Evolutionary conservation across 2,797 vertebrate species (phyloP).

Genomic region (Amniataba percoides): DNA sequence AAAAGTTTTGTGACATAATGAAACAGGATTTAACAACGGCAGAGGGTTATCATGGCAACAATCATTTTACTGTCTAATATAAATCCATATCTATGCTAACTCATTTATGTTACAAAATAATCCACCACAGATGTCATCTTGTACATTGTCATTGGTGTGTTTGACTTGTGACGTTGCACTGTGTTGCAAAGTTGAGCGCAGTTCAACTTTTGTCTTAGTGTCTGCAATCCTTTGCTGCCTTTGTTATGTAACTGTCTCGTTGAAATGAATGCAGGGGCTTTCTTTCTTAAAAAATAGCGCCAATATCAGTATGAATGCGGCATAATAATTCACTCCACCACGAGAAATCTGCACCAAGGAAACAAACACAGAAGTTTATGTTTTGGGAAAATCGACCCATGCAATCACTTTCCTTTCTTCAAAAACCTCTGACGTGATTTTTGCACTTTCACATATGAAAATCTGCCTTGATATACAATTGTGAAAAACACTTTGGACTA

Average conservation of each 20-base stretch:
- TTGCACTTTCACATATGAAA: not conserved
- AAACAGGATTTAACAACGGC: not conserved
- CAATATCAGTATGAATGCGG: not conserved
- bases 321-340: slow-evolving; percentile 5
- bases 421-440: slow-evolving; percentile 7
- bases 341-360: slow-evolving; percentile 5
- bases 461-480: not conserved
- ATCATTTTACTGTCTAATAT: not conserved
- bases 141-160: not conserved
- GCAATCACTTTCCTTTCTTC: not conserved
- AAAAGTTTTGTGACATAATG: not conserved
- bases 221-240: not conserved
- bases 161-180: not conserved
- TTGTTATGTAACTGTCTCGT: not conserved
- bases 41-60: not conserved
- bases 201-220: not conserved
- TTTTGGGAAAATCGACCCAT: not conserved
- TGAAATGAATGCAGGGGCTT: not conserved
- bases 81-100: not conserved
- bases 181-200: not conserved
- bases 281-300: not conserved
- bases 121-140: not conserved
- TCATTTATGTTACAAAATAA: not conserved
- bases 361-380: not conserved
- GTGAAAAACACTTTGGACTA: not conserved